Base-by-base conservation (phyloP, 1,140 invertebrate genomes). In the Philotrypesis tridentata region DNA sequence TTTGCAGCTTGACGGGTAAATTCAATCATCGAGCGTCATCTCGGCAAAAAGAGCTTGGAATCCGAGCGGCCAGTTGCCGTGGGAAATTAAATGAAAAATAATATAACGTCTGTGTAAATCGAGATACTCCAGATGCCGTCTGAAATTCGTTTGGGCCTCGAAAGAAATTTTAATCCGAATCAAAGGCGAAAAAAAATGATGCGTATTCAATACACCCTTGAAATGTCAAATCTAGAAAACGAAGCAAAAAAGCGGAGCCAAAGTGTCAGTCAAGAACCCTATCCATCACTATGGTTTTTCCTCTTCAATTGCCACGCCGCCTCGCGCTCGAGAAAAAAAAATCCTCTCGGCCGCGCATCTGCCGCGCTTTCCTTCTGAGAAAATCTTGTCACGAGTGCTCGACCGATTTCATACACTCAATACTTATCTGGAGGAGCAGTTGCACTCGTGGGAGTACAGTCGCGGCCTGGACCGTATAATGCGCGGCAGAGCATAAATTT, bases 311-410 rank as follows among this genome's bases (percentile, higher is more conserved):
- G n/a, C n/a, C n/a, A n/a, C n/a, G n/a, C n/a, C n/a, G n/a, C n/a
- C n/a, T n/a, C 14, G 4, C 55, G 55, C 55, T 17, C 14, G 55
- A 21, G 4, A 60, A n/a, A 60, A 60, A 5, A 60, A 11, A 8
- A 60, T 60, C n/a, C n/a, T 60, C n/a, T n/a, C n/a, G n/a, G n/a
- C 5, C 14, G 55, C 12, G n/a, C 55, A 17, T 63, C 61, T 25
- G 8, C 21, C 25, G 43, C 63, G 75, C 74, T 81, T 81, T 72
- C 48, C 55, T 81, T 68, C 79, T 23, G 6, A 76, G 73, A 81
- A 81, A 81, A 80, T 29, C 63, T 4, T 27, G 72, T 27, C 79
- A 81, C 70, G 72, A 75, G 72, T 81, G 72, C 61, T 76, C 43
- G 12, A 27, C 31, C 37, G 60, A 61, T 77, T 70, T 71, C n/a